phyloP scores from a whole-genome alignment of 1,140 invertebrate genomes.

The Propsilocerus akamusi region DNA sequence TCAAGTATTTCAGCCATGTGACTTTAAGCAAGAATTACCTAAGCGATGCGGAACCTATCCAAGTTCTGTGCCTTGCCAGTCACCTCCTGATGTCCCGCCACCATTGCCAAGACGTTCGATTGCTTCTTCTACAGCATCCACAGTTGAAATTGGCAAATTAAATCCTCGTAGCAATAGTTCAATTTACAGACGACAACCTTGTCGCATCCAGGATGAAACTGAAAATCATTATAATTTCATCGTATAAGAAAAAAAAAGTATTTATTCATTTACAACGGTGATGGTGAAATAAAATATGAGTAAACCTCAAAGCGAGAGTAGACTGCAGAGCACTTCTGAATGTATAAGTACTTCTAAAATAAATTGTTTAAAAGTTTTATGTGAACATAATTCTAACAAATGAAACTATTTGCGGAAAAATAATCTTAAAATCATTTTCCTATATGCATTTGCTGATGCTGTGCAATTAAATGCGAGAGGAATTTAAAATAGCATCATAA shows the following conservation, averaged over 20 bases:
- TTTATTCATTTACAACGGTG: not conserved
- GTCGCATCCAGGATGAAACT: not conserved
- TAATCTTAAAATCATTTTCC: too few species aligned
- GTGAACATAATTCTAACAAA: too few species aligned
- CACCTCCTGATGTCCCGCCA: not conserved
- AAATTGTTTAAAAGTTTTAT: too few species aligned
- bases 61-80: not conserved
- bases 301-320: not conserved
- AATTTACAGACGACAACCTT: not conserved
- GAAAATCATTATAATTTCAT: slow-evolving; percentile 3
- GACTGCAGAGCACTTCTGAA: not conserved
- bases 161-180: not conserved
- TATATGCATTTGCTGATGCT: too few species aligned
- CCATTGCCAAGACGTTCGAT: not conserved
- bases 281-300: not conserved
- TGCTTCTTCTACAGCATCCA: not conserved
- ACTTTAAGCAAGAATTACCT: not conserved
- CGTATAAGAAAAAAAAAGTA: not conserved
- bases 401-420: too few species aligned
- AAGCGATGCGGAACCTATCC: not conserved
- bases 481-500: too few species aligned
- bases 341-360: too few species aligned
- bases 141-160: not conserved
- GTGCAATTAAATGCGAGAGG: too few species aligned
- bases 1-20: not conserved